Evolutionary conservation across 2,888 invertebrate species (phyloP).

Genomic region (Acanthosepion lycidas): DNA sequence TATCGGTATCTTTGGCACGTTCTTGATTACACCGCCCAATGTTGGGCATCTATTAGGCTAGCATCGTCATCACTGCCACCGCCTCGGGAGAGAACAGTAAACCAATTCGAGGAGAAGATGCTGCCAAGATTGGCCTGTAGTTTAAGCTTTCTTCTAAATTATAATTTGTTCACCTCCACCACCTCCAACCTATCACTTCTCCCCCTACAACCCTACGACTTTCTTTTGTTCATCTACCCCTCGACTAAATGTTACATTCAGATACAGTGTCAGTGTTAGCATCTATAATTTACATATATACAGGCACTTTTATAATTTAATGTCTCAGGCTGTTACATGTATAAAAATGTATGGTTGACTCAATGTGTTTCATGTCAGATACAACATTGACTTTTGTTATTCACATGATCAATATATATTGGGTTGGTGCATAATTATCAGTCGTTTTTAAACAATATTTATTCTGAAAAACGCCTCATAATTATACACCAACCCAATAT

Average conservation of each 20-base stretch:
- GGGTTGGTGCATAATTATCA: too few relatives aligned
- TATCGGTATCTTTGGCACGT: neutral
- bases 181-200: neutral
- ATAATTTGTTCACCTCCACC: neutral
- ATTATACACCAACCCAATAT: too few relatives aligned
- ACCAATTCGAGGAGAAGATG: slow-evolving; percentile 10
- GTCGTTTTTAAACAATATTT: too few relatives aligned
- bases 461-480: too few relatives aligned
- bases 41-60: slow-evolving; percentile 3
- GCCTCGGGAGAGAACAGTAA: neutral
- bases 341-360: too few relatives aligned
- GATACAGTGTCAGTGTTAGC: too few relatives aligned
- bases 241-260: neutral
- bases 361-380: too few relatives aligned
- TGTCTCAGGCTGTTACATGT: too few relatives aligned
- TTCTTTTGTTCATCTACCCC: neutral
- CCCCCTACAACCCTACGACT: neutral
- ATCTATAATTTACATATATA: neutral
- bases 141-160: slow-evolving; percentile 33
- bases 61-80: neutral
- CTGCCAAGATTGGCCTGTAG: neutral
- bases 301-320: neutral
- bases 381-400: too few relatives aligned
- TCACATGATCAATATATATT: too few relatives aligned
- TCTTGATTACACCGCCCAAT: neutral